These are phyloP conservation scores for Dicranocentrus wangi DNA, from an alignment of 2,888 invertebrate genomes.

Conservation along the genomic window DNA sequence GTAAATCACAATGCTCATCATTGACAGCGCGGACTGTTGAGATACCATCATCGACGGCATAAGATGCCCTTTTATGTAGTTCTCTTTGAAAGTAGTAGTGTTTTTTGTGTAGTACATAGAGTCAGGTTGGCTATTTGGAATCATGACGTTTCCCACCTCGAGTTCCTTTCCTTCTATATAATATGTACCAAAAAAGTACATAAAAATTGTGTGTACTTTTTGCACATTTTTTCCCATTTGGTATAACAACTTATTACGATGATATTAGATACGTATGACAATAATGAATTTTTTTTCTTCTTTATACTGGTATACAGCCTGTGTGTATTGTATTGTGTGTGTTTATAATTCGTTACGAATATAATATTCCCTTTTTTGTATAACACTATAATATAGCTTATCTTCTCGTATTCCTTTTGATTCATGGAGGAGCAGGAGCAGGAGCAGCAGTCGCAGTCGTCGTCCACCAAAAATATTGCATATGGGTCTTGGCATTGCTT, in stretches of 20 bases:
- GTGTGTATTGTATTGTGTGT: slow-evolving; percentile 29
- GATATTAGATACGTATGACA: not conserved
- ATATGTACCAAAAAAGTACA: too few species aligned
- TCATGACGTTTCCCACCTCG: not conserved
- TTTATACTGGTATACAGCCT: slow-evolving; percentile 8
- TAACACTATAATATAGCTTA: too few species aligned
- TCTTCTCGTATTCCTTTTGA: not conserved
- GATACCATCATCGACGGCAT: slow-evolving; percentile 26
- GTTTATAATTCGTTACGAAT: slow-evolving; percentile 28
- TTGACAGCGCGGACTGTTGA: slow-evolving; percentile 31
- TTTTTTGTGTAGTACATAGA: slow-evolving; percentile 1
- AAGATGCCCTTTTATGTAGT: slow-evolving; percentile 41
- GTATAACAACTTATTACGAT: too few species aligned
- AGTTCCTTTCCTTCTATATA: not conserved
- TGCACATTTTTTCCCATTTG: too few species aligned
- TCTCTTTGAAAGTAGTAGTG: not conserved
- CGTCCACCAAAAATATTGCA: slow-evolving; percentile 44
- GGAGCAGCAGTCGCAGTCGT: too few species aligned
- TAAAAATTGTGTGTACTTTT: too few species aligned
- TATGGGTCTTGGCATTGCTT: slow-evolving; percentile 29
- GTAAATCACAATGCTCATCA: slow-evolving; percentile 72
- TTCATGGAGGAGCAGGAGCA: not conserved
- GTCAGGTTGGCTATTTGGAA: too few species aligned
- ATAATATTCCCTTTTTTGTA: not conserved
- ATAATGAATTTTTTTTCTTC: not conserved